Conservation (phyloP, 2,113 vertebrate genomes). For the Vimba vimba region DNA sequence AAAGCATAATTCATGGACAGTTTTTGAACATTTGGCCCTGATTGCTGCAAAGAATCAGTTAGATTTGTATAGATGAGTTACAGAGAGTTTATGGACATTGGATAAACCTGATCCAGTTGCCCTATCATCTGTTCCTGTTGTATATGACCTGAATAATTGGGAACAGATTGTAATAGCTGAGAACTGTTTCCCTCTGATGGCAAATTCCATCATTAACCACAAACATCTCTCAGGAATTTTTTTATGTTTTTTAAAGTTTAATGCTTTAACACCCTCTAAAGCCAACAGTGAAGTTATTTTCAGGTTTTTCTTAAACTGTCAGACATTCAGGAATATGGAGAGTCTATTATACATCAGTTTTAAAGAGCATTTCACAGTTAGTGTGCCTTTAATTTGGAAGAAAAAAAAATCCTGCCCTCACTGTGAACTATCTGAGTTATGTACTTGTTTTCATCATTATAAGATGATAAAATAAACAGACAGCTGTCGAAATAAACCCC, state of each 20-base stretch:
- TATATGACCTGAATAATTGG: neutral
- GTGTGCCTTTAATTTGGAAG: slow-evolving; percentile 28
- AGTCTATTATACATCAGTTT: neutral
- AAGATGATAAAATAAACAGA: slow-evolving; percentile 34
- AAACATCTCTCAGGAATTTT: slow-evolving; percentile 35
- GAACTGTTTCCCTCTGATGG: neutral
- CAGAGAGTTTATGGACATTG: slow-evolving; percentile 7
- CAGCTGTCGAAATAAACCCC: slow-evolving; percentile 41
- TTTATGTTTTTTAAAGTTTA: slow-evolving; percentile 23
- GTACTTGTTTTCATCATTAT: slow-evolving; percentile 32
- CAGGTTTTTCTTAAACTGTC: neutral
- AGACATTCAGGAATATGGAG: neutral
- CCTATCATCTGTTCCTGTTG: neutral
- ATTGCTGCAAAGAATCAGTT: neutral
- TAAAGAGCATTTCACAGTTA: neutral
- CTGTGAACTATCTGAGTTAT: slow-evolving; percentile 39
- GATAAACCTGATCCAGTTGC: neutral
- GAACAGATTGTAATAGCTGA: neutral
- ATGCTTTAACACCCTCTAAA: slow-evolving; percentile 35
- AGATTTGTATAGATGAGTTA: neutral
- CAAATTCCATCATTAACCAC: neutral
- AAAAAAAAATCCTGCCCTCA: neutral
- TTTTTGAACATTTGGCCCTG: neutral
- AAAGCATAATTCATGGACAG: slow-evolving; percentile 1
- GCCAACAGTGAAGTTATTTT: slow-evolving; percentile 2